A percentile compares a stretch with the other conserved stretches of the same genome.
Conservation (phyloP, 2,888 invertebrate species). For the Polydesmus complanatus region DNA sequence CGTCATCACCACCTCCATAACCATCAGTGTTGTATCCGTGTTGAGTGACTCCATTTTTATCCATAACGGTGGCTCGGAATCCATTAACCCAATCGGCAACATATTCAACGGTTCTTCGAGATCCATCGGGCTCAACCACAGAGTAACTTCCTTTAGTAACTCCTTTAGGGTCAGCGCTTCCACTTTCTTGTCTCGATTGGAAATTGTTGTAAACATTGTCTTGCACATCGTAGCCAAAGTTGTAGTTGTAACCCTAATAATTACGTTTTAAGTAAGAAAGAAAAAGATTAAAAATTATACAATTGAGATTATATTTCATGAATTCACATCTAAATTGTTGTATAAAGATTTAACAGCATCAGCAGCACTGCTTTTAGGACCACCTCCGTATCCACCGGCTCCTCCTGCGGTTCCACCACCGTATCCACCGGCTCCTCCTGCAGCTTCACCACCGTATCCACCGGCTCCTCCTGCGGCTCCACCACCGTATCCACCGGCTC, state of each 20-base stretch:
- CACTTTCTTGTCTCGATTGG: conserved; percentile 55
- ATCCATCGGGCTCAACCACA: conserved; percentile 59
- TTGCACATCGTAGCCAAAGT: conserved; percentile 59
- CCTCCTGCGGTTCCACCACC: background rate
- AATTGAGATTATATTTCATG: background rate
- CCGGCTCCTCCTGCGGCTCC: background rate
- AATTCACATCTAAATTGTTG: conserved; percentile 9
- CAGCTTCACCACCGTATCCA: background rate
- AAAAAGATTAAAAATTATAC: background rate
- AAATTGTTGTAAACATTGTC: conserved; percentile 57
- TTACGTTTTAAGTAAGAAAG: too few relatives aligned
- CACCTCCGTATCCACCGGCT: background rate
- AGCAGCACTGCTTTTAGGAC: background rate
- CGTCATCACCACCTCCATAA: conserved; percentile 6
- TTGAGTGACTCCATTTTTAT: conserved; percentile 15
- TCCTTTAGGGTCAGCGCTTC: conserved; percentile 45
- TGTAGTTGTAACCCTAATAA: conserved; percentile 52
- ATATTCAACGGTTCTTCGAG: conserved; percentile 54
- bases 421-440: conserved; percentile 6
- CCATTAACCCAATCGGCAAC: conserved; percentile 44
- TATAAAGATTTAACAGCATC: conserved; percentile 12
- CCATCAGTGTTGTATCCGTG: conserved; percentile 10
- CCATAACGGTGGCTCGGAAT: too few relatives aligned
- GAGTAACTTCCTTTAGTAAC: conserved; percentile 56
- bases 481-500: background rate